A percentile compares a stretch with the other conserved stretches of the same genome.
phyloP scores from a whole-genome alignment of 2,113 vertebrate genomes.

The Callaeas wilsoni region DNA sequence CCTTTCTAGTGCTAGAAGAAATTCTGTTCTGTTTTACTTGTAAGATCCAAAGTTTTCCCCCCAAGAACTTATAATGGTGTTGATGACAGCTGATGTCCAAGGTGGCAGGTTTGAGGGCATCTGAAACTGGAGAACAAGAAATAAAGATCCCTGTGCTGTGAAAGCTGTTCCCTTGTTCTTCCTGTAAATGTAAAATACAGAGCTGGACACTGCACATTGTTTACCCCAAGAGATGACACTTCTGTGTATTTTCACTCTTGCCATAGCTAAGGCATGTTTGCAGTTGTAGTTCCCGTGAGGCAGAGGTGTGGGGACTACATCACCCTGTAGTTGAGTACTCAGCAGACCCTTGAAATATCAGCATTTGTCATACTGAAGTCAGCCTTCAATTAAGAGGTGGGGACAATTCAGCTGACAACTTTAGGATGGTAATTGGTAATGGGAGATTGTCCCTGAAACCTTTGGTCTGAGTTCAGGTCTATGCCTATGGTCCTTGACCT shows the following conservation, averaged over 20 bases:
- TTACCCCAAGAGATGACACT: neutral
- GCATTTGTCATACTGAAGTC: neutral
- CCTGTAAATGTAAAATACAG: neutral
- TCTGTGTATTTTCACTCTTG: neutral
- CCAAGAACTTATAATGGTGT: neutral
- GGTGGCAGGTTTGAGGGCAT: neutral
- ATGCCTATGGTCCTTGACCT: neutral
- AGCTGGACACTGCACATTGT: fast-evolving
- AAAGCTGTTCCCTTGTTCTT: neutral
- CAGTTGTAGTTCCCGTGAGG: fast-evolving
- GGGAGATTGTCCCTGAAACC: neutral
- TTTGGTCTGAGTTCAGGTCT: neutral
- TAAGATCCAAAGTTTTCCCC: neutral
- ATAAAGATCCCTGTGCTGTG: neutral
- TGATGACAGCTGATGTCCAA: neutral
- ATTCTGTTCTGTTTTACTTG: neutral
- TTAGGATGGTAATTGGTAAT: neutral
- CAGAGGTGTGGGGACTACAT: neutral
- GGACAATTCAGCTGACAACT: neutral
- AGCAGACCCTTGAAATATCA: neutral
- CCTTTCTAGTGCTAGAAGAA: neutral
- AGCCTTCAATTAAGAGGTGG: neutral
- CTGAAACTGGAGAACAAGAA: neutral
- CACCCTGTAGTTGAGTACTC: neutral
- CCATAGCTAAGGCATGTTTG: neutral